These are phyloP conservation scores for Gambusia holbrooki DNA, from an alignment of 2,113 vertebrate genomes.

Conservation along the genomic window DNA sequence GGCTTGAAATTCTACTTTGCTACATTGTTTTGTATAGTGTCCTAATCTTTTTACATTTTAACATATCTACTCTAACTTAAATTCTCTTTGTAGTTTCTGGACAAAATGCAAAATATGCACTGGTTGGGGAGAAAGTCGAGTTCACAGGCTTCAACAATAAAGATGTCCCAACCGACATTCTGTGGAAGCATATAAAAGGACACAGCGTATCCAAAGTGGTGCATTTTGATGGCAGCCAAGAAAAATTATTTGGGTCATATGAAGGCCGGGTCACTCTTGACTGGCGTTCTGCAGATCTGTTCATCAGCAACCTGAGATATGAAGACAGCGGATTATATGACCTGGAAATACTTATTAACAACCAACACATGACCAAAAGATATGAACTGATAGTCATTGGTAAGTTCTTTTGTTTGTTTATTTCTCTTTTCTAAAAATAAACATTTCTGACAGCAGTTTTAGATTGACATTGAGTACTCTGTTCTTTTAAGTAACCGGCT, in stretches of 20 bases:
- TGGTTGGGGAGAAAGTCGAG: conserved; percentile 4
- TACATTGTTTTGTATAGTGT: not conserved
- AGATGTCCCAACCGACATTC: not conserved
- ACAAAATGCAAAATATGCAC: conserved; percentile 3
- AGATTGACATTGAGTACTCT: not conserved
- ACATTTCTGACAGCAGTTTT: not conserved
- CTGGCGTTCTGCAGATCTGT: conserved; percentile 39
- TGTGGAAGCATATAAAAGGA: conserved; percentile 57
- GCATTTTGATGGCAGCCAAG: conserved; percentile 30
- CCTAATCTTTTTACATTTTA: not conserved
- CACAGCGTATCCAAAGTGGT: conserved; percentile 48
- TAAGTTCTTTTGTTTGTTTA: conserved; percentile 31
- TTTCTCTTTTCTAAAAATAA: not conserved
- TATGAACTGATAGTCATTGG: conserved; percentile 62
- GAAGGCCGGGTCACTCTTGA: conserved; percentile 42
- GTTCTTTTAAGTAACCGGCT: not conserved
- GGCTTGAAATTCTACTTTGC: no score
- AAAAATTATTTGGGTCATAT: not conserved
- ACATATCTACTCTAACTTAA: not conserved
- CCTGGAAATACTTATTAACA: conserved; percentile 16
- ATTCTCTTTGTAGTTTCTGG: conserved; percentile 33
- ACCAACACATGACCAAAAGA: fast-evolving
- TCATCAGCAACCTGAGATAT: conserved; percentile 23
- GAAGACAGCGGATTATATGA: conserved; percentile 66
- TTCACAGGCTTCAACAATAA: not conserved